Evolutionary conservation across 30 jellyfish, hydroid and myxozoan genomes (phyloP).

Genomic region (Turritopsis dohrnii): DNA sequence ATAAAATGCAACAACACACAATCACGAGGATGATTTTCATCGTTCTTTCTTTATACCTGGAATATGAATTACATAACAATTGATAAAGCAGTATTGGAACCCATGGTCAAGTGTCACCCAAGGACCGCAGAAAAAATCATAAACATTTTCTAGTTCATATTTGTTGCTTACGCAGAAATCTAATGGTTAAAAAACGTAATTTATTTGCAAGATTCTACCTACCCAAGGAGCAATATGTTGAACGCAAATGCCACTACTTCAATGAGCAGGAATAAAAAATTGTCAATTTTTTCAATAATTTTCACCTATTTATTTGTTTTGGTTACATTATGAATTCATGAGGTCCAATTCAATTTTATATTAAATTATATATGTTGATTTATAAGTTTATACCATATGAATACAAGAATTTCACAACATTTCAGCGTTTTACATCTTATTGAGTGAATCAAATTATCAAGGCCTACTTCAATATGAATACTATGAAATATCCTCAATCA

Average conservation of each 20-base stretch:
- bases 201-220: too few relatives aligned
- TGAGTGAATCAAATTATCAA: neutral
- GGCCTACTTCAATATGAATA: too few relatives aligned
- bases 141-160: too few relatives aligned
- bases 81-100: too few relatives aligned
- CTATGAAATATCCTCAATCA: neutral
- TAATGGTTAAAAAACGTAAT: too few relatives aligned
- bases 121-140: too few relatives aligned
- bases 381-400: neutral
- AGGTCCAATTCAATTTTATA: neutral
- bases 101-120: too few relatives aligned
- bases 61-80: neutral
- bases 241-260: neutral
- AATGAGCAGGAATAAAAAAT: neutral
- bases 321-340: neutral
- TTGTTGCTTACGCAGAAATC: too few relatives aligned
- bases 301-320: neutral
- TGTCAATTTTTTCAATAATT: neutral
- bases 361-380: neutral
- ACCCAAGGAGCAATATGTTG: too few relatives aligned
- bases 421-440: too few relatives aligned
- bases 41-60: neutral
- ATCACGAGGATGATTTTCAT: neutral
- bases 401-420: neutral
- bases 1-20: neutral